Conservation (phyloP, 2,888 invertebrate genomes). For the Drosophila demipolita region DNA sequence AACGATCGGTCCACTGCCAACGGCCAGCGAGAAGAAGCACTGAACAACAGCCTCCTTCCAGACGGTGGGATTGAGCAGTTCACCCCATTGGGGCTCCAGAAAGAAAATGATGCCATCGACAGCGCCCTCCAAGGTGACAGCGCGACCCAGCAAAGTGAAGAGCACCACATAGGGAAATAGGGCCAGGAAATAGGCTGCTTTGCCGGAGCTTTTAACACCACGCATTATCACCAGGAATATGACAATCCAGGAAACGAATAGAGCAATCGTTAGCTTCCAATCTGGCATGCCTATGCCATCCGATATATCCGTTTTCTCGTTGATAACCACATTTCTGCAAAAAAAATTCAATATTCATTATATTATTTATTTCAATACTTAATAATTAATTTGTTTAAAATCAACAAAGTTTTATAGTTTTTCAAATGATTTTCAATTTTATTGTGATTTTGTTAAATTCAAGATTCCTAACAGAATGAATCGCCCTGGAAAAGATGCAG, state of each 20-base stretch:
- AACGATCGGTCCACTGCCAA: conserved; percentile 90
- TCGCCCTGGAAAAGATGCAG: too few relatives aligned
- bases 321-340: conserved; percentile 86
- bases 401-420: not conserved
- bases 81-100: conserved; percentile 91
- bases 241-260: conserved; percentile 89
- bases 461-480: too few relatives aligned
- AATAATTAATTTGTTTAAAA: not conserved
- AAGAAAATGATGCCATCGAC: conserved; percentile 91
- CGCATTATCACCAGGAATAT: conserved; percentile 89
- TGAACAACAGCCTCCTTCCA: conserved; percentile 93
- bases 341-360: not conserved
- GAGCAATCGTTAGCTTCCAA: conserved; percentile 89
- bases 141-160: conserved; percentile 89
- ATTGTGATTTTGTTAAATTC: not conserved
- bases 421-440: not conserved
- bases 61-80: conserved; percentile 89
- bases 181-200: conserved; percentile 95
- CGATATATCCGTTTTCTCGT: conserved; percentile 84
- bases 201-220: conserved; percentile 92
- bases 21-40: conserved; percentile 91
- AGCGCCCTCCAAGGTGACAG: conserved; percentile 89
- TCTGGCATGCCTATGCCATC: conserved; percentile 87
- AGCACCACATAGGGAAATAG: conserved; percentile 93
- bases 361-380: not conserved